Conservation (phyloP, 2,113 vertebrate species). For the Numida meleagris region DNA sequence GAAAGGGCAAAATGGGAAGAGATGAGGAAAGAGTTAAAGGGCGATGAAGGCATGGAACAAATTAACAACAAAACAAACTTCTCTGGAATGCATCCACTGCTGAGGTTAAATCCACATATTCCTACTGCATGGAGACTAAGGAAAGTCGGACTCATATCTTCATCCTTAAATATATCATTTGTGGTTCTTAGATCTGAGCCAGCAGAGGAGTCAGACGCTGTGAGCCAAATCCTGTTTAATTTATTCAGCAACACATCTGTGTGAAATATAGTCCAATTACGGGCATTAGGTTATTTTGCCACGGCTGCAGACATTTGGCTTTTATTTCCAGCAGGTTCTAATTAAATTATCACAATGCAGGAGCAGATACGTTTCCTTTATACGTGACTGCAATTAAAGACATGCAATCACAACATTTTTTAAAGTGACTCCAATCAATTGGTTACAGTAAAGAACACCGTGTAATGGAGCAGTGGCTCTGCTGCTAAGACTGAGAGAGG, state of each 20-base stretch:
- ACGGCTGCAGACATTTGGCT: slow-evolving; percentile 51
- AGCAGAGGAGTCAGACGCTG: not conserved
- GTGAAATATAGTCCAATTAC: slow-evolving; percentile 66
- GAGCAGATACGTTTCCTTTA: slow-evolving; percentile 40
- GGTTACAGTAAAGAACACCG: slow-evolving; percentile 40
- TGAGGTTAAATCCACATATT: not conserved
- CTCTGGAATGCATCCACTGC: not conserved
- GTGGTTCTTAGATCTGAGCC: not conserved
- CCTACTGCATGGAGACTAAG: not conserved
- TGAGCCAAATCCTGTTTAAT: not conserved
- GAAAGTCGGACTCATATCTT: not conserved
- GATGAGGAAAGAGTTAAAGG: not conserved
- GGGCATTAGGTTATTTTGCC: slow-evolving; percentile 57
- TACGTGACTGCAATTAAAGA: slow-evolving; percentile 62
- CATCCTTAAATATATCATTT: not conserved
- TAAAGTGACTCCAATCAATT: slow-evolving; percentile 60
- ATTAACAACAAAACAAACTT: not conserved
- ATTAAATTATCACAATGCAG: slow-evolving; percentile 63
- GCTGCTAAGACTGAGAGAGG: not conserved
- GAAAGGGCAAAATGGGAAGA: not conserved
- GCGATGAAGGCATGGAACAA: not conserved
- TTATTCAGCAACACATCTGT: slow-evolving; percentile 55
- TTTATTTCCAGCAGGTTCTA: slow-evolving; percentile 61
- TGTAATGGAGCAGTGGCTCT: slow-evolving; percentile 26
- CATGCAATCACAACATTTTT: slow-evolving; percentile 58